phyloP scores from a whole-genome alignment of 2,888 invertebrate species.

The Schizotus pectinicornis region DNA sequence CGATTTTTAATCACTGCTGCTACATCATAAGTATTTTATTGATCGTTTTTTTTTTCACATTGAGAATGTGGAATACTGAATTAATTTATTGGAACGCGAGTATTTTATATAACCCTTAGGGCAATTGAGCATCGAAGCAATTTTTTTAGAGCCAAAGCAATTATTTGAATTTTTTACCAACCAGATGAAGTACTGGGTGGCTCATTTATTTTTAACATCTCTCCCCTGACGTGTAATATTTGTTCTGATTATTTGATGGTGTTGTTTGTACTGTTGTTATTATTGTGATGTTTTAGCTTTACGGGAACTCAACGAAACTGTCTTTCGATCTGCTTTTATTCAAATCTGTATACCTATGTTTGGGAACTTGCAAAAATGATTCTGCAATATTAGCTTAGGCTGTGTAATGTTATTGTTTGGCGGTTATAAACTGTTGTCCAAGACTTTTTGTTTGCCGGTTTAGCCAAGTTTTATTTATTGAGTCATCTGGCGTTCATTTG shows the following conservation, averaged over 20 bases:
- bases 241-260: too few species aligned
- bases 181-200: slow-evolving; percentile 26
- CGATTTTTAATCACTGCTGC: background rate
- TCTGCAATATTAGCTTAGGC: slow-evolving; percentile 46
- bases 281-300: too few species aligned
- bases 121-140: slow-evolving; percentile 26
- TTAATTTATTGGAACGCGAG: background rate
- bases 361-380: slow-evolving; percentile 10
- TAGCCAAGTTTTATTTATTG: slow-evolving; percentile 46
- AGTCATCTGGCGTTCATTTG: slow-evolving; percentile 54
- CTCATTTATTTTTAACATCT: slow-evolving; percentile 7
- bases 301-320: too few species aligned
- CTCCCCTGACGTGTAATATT: background rate
- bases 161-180: slow-evolving; percentile 18
- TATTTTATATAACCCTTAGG: background rate
- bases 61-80: slow-evolving; percentile 8
- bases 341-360: background rate
- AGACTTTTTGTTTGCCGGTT: slow-evolving; percentile 38
- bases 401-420: slow-evolving; percentile 41
- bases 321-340: too few species aligned
- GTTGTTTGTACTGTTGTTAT: background rate
- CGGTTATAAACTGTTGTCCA: slow-evolving; percentile 26
- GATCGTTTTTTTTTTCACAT: slow-evolving; percentile 8
- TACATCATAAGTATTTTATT: slow-evolving; percentile 7
- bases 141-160: slow-evolving; percentile 29